These are phyloP conservation scores for Xenentodon cancila DNA, from an alignment of 2,797 vertebrate genomes.

Conservation along the genomic window DNA sequence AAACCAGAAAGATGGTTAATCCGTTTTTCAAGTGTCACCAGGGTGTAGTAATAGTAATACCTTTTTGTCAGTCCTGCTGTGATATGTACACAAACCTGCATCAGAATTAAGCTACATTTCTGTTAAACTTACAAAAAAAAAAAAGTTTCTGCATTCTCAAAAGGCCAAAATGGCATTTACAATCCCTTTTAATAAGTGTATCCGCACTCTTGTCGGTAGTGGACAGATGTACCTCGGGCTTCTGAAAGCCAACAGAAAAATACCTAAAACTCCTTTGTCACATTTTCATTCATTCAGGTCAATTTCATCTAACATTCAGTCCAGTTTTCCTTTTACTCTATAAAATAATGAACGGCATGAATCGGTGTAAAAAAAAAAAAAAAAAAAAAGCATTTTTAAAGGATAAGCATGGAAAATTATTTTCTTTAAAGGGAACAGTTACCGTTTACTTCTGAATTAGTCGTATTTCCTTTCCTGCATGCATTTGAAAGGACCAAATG, in stretches of 20 bases:
- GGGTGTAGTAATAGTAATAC: constrained; percentile 65
- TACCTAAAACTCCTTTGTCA: constrained; percentile 41
- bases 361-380: constrained; percentile 58
- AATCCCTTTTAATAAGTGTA: constrained; percentile 74
- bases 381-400: constrained; percentile 43
- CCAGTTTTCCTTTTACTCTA: constrained; percentile 49
- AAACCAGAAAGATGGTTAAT: constrained; percentile 46
- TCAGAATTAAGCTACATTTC: constrained; percentile 65
- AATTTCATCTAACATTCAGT: constrained; percentile 70
- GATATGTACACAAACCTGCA: constrained; percentile 64
- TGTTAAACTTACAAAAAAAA: constrained; percentile 53
- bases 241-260: constrained; percentile 54
- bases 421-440: constrained; percentile 37
- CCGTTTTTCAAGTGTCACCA: constrained; percentile 73
- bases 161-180: constrained; percentile 50
- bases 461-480: constrained; percentile 36
- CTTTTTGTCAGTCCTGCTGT: constrained; percentile 46
- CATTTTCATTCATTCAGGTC: constrained; percentile 69
- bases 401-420: constrained; percentile 42
- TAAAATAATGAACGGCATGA: constrained; percentile 54
- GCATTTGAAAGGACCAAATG: constrained; percentile 49
- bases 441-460: constrained; percentile 22
- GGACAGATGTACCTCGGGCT: constrained; percentile 48
- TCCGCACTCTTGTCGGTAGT: constrained; percentile 16
- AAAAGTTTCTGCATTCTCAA: constrained; percentile 59